These are phyloP conservation scores for Vimba vimba DNA, from an alignment of 2,113 vertebrate genomes.

Conservation along the genomic window DNA sequence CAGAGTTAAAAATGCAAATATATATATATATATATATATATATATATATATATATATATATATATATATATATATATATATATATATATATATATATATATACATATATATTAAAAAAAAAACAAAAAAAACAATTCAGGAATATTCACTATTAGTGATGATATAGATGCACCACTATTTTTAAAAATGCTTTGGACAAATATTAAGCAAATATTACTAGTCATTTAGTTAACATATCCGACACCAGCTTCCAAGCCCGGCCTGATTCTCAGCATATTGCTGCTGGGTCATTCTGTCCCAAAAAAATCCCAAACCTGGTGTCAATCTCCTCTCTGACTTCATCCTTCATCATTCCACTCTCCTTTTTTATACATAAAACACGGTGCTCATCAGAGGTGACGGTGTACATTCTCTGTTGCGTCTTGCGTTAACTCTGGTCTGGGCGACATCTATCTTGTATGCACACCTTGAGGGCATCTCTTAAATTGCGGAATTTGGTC, in stretches of 20 bases:
- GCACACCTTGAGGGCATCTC: conserved; percentile 82
- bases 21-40: too few relatives aligned
- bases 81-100: too few relatives aligned
- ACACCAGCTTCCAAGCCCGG: conserved; percentile 50
- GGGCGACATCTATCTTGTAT: conserved; percentile 78
- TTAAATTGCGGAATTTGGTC: conserved; percentile 82
- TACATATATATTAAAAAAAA: too few relatives aligned
- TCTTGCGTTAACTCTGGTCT: conserved; percentile 65
- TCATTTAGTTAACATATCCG: conserved; percentile 12
- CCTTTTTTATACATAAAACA: conserved; percentile 45
- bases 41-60: too few relatives aligned
- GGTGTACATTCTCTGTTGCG: conserved; percentile 33
- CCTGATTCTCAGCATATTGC: conserved; percentile 62
- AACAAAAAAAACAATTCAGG: too few relatives aligned
- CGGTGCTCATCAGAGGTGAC: not conserved
- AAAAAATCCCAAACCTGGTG: conserved; percentile 17
- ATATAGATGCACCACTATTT: too few relatives aligned
- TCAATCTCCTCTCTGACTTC: not conserved
- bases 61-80: too few relatives aligned
- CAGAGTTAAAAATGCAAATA: too few relatives aligned
- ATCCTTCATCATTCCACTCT: conserved; percentile 20
- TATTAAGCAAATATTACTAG: not conserved
- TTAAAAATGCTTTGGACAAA: not conserved
- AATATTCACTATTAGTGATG: too few relatives aligned
- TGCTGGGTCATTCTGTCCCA: conserved; percentile 60